Evolutionary conservation across 2,797 vertebrate species (phyloP).

Genomic region (Lithobates pipiens): DNA sequence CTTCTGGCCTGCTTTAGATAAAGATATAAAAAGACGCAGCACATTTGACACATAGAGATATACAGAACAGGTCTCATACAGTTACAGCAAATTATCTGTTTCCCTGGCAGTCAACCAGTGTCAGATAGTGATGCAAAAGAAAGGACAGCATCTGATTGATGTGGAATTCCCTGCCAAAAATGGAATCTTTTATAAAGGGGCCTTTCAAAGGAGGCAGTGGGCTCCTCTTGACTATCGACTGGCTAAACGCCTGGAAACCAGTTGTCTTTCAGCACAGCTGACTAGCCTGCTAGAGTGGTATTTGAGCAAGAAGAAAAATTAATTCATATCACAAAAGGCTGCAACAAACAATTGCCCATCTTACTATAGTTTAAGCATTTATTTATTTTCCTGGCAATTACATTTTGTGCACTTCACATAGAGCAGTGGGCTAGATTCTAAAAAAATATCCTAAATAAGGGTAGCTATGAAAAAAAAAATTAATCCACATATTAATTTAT

Average conservation of each 20-base stretch:
- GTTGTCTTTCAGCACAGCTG: conserved; percentile 25
- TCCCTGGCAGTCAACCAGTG: conserved; percentile 33
- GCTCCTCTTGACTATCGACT: conserved; percentile 31
- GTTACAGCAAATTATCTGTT: conserved; percentile 28
- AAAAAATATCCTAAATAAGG: too few species aligned
- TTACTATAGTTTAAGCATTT: not conserved
- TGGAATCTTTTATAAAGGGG: conserved; percentile 26
- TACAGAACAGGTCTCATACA: conserved; percentile 15
- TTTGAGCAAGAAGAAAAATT: conserved; percentile 21
- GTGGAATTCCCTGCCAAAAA: conserved; percentile 42
- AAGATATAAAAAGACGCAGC: conserved; percentile 14
- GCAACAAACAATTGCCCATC: conserved; percentile 2
- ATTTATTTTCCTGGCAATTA: not conserved
- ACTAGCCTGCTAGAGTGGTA: conserved; percentile 29
- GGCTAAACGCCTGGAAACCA: conserved; percentile 46
- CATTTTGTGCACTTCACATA: not conserved
- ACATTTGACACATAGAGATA: conserved; percentile 16
- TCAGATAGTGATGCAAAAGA: conserved; percentile 17
- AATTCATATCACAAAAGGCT: not conserved
- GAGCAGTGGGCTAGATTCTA: too few species aligned
- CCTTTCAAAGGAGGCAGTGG: conserved; percentile 26
- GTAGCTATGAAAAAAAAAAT: too few species aligned
- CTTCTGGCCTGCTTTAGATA: conserved; percentile 8
- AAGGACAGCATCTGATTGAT: conserved; percentile 11
- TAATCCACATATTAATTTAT: too few species aligned